Evolutionary conservation across 2,888 invertebrate species (phyloP), one percentile per base, ranked within the genome.

Genomic region (Lasioglossum figueresi): DNA sequence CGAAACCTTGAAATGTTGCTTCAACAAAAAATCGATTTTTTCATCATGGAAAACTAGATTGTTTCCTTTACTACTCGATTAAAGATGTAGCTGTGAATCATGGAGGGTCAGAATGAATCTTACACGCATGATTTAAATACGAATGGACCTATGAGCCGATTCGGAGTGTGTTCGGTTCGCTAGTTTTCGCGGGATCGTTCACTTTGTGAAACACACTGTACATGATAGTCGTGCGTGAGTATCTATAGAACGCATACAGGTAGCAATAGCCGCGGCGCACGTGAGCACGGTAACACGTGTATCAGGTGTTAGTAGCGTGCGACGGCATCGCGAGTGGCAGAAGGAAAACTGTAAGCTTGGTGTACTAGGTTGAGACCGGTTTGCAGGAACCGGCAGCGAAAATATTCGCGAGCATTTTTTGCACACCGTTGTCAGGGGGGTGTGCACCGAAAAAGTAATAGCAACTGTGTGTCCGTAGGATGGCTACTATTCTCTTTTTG

Each of bases 201-300:
- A 4, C 4, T n/a, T 56, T n/a, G 12, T n/a, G 56, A 12, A 56
- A 56, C n/a, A n/a, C 56, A n/a, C 56, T 56, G 56, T 56, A 56
- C n/a, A 52, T n/a, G 10, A 72, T 63, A 63, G 76, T 34, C 16
- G 72, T 34, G 43, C 59, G 48, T 27, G 31, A 63, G 43, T 70
- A 48, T 34, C 37, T 70, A 56, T 34, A 76, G 52, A 68, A 72
- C n/a, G 48, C 71, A 73, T n/a, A 40, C 79, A 80, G 73, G 78
- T 85, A 85, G 78, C 73, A 37, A 45, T 80, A 70, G 27, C 6
- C 19, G 19, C 31, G 31, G 45, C 63, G 27, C 86, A 86, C 86
- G 86, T 86, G 86, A 86, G 76, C 73, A 8, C 70, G 48, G 34
- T 2, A 84, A 68, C 86, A 86, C 86, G 86, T 86, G 86, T 23